Percentiles rank a stretch among this genome's conserved stretches.
These are phyloP conservation scores for Dryas iulia DNA, from an alignment of 1,140 invertebrate genomes.

Conservation along the genomic window DNA sequence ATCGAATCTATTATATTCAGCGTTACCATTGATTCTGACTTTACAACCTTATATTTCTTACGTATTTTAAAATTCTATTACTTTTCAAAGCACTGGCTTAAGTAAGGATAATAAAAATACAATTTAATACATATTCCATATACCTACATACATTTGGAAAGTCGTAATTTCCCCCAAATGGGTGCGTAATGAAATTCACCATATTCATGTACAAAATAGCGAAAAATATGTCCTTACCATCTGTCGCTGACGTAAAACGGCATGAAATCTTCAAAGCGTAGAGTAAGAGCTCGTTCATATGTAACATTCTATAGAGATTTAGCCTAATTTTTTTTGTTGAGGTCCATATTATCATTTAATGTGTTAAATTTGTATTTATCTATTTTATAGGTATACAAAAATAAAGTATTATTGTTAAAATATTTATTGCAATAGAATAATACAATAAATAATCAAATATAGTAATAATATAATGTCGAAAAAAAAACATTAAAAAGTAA, in stretches of 20 bases:
- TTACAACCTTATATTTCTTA: too few species aligned
- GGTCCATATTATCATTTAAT: not conserved
- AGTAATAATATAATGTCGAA: too few species aligned
- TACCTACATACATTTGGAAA: not conserved
- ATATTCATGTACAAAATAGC: constrained; percentile 10
- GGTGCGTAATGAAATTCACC: constrained; percentile 13
- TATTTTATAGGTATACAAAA: not conserved
- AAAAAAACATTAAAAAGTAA: too few species aligned
- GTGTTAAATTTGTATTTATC: not conserved
- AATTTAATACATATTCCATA: not conserved
- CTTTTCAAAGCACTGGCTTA: not conserved
- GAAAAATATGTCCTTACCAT: constrained; percentile 12
- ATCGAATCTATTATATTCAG: too few species aligned
- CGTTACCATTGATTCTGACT: too few species aligned
- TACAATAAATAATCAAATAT: too few species aligned
- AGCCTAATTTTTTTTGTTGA: not conserved
- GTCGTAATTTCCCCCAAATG: constrained; percentile 3
- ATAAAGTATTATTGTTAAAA: not conserved
- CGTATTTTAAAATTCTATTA: not conserved
- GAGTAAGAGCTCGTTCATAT: not conserved
- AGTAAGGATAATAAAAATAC: not conserved
- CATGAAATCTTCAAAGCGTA: constrained; percentile 11
- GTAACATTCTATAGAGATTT: not conserved
- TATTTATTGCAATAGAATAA: too few species aligned
- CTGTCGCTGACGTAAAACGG: constrained; percentile 8